Conservation (phyloP, 2,797 vertebrate genomes). For the Eulemur albifrons region DNA sequence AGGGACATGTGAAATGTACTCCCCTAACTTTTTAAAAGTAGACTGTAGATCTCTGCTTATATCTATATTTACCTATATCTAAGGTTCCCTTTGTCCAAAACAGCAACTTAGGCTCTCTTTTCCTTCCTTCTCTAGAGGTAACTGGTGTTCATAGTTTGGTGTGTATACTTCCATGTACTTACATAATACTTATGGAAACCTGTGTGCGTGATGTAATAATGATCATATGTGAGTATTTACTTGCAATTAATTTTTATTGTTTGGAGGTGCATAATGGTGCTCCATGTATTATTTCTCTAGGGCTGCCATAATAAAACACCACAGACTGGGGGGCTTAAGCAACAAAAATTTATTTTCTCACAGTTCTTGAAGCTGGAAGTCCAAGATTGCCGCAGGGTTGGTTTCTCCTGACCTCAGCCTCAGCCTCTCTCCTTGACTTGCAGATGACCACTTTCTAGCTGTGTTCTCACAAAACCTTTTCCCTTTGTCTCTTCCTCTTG, state of each 20-base stretch:
- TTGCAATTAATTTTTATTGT: background rate
- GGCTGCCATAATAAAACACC: background rate
- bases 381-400: background rate
- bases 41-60: background rate
- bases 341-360: background rate
- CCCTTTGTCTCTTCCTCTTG: background rate
- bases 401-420: background rate
- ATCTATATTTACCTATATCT: background rate
- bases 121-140: background rate
- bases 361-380: background rate
- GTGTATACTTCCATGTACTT: background rate
- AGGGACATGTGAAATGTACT: background rate
- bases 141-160: background rate
- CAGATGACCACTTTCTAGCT: background rate
- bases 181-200: background rate
- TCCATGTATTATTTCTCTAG: background rate
- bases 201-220: background rate
- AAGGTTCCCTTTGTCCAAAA: background rate
- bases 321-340: background rate
- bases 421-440: background rate
- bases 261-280: background rate
- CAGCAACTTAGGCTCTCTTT: background rate
- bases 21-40: background rate
- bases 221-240: background rate
- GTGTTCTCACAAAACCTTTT: background rate